Evolutionary conservation across 2,888 invertebrate species (phyloP).

Genomic region (Melikaiella ostensackeni): DNA sequence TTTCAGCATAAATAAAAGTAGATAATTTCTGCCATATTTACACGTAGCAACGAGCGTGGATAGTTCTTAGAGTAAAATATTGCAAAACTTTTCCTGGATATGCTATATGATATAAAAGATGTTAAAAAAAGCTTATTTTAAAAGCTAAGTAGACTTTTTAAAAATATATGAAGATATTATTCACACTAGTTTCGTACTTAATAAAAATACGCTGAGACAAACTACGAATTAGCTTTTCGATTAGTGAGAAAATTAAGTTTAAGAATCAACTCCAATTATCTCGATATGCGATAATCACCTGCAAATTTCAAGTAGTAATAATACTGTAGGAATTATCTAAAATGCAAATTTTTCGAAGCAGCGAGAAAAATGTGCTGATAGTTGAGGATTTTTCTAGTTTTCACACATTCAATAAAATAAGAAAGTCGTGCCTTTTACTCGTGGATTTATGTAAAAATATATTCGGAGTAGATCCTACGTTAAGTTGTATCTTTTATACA

Average conservation of each 20-base stretch:
- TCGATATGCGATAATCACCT: neutral
- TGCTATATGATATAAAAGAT: neutral
- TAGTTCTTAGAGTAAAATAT: neutral
- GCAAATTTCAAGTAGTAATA: neutral
- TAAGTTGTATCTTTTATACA: neutral
- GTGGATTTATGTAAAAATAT: slow-evolving; percentile 53
- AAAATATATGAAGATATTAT: neutral
- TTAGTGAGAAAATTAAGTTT: neutral
- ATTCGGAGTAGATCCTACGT: neutral
- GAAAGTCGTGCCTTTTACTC: slow-evolving; percentile 41
- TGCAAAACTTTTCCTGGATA: neutral
- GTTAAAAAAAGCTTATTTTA: neutral
- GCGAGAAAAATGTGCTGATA: neutral
- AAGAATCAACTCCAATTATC: neutral
- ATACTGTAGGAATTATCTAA: neutral
- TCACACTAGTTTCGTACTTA: neutral
- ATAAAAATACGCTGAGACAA: neutral
- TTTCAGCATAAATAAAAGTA: neutral
- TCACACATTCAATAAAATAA: neutral
- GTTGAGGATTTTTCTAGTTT: neutral
- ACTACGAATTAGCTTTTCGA: neutral
- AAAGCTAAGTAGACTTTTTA: neutral
- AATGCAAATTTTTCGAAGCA: neutral
- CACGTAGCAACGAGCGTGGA: neutral
- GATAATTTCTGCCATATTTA: neutral